Base-by-base conservation (phyloP, 2,888 invertebrate genomes). In the Eristalis arbustorum region DNA sequence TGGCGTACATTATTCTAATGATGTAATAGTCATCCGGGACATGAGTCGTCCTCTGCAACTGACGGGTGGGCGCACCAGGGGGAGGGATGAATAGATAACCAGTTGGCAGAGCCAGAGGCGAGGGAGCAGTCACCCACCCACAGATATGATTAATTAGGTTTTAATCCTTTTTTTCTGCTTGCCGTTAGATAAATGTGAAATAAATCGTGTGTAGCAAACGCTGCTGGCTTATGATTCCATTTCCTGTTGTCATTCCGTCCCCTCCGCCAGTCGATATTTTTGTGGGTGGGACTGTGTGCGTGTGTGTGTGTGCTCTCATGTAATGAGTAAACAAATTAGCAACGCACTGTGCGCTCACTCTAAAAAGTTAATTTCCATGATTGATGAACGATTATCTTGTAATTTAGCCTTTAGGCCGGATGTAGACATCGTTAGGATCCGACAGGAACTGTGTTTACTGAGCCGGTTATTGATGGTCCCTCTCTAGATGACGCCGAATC, bases 351-450 rank as follows among this genome's bases (percentile, higher is more conserved):
- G 22, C 31, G 31, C 49, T 40, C 31, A 11, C 42, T 56, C 37
- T 56, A 61, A 61, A 76, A 80, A 75, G 67, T 80, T 80, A 79
- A 84, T 79, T 71, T 75, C 28, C 66, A 67, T 84, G 84, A 80
- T 75, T 79, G 84, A 84, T 84, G 75, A 59, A 78, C 67, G 42
- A 63, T 71, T 75, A 71, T 62, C 61, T 61, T 56, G 80, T 80
- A 84, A 72, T 80, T 74, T 57, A 34, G 61, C 14, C 40, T 4
- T 59, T 31, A 66, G 22, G 34, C 71, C 5, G 72, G 34, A 72
- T 78, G 59, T 64, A 66, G 56, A 25, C 28, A 56, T 62, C 78
- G 13, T 71, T 78, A 64, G 59, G 49, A 69, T 69, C 40, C 56
- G 77, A 22, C 77, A 42, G 61, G 49, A n/a, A 61, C 6, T 59